phyloP scores from a whole-genome alignment of 2,113 vertebrate genomes.

The Boulengerochromis microlepis region DNA sequence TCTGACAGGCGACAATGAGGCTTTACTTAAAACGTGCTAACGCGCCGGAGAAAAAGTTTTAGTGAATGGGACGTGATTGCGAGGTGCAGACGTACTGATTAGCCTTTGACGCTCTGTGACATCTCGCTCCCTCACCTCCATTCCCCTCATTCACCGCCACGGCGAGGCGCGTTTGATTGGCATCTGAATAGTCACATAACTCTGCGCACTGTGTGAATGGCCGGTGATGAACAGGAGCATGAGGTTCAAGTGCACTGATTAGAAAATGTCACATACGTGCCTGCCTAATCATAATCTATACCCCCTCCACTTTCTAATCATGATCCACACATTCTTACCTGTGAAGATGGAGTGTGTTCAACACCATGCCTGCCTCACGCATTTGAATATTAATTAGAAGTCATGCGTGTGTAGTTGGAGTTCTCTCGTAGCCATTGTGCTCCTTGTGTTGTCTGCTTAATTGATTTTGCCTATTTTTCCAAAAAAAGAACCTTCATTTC shows the following conservation, averaged over 20 bases:
- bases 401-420: not conserved
- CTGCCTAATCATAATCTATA: slow-evolving; percentile 1
- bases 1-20: slow-evolving; percentile 17
- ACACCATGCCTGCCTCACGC: not conserved
- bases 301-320: not conserved
- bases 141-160: not conserved
- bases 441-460: not conserved
- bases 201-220: slow-evolving; percentile 27
- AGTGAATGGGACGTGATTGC: slow-evolving; percentile 67
- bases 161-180: slow-evolving; percentile 22
- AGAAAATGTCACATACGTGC: slow-evolving; percentile 20
- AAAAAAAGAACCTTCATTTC: not conserved
- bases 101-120: slow-evolving; percentile 31
- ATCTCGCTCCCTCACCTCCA: not conserved
- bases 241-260: slow-evolving; percentile 38
- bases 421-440: not conserved
- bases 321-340: not conserved
- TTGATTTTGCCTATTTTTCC: not conserved
- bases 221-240: slow-evolving; percentile 43
- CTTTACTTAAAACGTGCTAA: slow-evolving; percentile 21
- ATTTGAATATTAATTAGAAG: slow-evolving; percentile 12
- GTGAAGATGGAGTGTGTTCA: not conserved
- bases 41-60: not conserved
- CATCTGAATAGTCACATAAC: slow-evolving; percentile 33
- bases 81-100: slow-evolving; percentile 52